These are phyloP conservation scores for Epinotia nisella DNA, from an alignment of 2,888 invertebrate genomes.

Conservation along the genomic window DNA sequence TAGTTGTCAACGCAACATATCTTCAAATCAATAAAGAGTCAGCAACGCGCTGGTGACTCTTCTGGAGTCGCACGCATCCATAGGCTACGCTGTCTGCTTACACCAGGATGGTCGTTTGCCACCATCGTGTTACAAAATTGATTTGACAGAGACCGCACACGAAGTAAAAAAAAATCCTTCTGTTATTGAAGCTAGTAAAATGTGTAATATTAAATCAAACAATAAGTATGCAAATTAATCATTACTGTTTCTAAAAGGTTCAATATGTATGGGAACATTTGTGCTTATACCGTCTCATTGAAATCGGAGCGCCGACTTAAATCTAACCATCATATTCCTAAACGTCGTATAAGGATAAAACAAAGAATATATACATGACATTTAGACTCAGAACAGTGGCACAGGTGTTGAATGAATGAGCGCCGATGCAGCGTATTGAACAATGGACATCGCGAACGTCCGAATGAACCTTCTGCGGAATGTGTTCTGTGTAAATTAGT, in stretches of 20 bases:
- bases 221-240: neutral
- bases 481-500: conserved; percentile 50
- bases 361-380: neutral
- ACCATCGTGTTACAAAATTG: too few species aligned
- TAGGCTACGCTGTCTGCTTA: too few species aligned
- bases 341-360: neutral
- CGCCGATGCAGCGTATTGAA: conserved; percentile 40
- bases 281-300: conserved; percentile 26
- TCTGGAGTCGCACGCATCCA: too few species aligned
- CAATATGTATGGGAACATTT: conserved; percentile 15
- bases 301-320: conserved; percentile 41
- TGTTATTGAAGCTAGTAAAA: too few species aligned
- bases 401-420: conserved; percentile 17
- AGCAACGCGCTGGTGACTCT: too few species aligned
- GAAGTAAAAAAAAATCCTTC: too few species aligned
- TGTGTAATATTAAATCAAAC: too few species aligned
- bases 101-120: too few species aligned
- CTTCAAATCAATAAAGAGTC: too few species aligned
- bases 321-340: neutral
- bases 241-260: conserved; percentile 3
- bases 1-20: too few species aligned
- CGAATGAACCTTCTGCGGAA: conserved; percentile 45
- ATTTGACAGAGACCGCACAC: too few species aligned
- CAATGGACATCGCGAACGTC: conserved; percentile 46
- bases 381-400: conserved; percentile 15